Evolutionary conservation across 2,888 invertebrate species (phyloP), one percentile per base, ranked within the genome.

Genomic region (Lasioglossum malachurum): DNA sequence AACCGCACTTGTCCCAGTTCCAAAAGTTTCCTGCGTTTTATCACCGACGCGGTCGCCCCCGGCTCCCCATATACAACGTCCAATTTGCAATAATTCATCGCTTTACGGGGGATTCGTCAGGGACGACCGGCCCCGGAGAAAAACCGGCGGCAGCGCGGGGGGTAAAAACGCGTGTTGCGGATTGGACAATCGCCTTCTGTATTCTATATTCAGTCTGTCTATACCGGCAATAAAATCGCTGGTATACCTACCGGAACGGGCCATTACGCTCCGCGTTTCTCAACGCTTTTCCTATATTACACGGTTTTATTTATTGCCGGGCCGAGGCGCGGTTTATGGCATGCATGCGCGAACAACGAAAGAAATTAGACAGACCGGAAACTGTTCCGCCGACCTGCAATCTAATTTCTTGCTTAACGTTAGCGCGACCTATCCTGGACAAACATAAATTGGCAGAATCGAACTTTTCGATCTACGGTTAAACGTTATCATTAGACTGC

Each of bases 1-100:
- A 87, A 83, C 83, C 83, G 76, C 76, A 77, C 86, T 88, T 83
- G 86, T 87, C 87, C 87, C 87, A 86, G 81, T 88, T 88, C 86
- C 87, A 84, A 87, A 88, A 86, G 83, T 80, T 79, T 71, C 74
- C 75, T 67, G 46, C 71, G 82, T 82, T 85, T 80, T 82, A 85
- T 85, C 81, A 78, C 78, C 72, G 57, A 41, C 72, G 74, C 69
- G 83, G 71, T 53, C 49, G 73, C 80, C 75, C 23, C 67, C 35
- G n/a, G 60, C 35, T 53, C 27, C 19, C 41, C 38, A 53, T 77
- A 83, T 75, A 80, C 84, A 75, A 78, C 75, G 78, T 75, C 78
- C 86, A 84, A 84, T 87, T 87, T 85, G 84, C 74, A 79, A 82
- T 84, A 87, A 87, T 82, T 87, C 85, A 87, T 81, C 53, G 75